Evolutionary conservation across 2,797 vertebrate genomes (phyloP), one percentile per base, ranked within the genome.

Genomic region (Crenichthys baileyi): DNA sequence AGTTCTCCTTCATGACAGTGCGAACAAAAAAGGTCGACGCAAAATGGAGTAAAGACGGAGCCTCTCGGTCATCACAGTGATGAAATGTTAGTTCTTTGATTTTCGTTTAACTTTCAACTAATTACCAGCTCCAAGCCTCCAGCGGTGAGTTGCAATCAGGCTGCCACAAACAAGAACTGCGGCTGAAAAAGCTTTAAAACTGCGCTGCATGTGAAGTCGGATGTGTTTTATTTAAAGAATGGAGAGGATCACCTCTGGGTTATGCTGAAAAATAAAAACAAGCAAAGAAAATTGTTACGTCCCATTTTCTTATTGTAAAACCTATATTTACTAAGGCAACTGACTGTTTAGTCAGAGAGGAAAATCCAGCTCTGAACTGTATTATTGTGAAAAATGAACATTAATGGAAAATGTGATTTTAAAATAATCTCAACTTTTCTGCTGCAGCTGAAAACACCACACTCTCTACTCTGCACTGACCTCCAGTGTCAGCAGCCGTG

Each of bases 401-500:
- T 72, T 53, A 53, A 41, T 65, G 20, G 18, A 7, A 56, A 29
- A 20, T 9, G 48, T 13, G 50, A 22, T 51, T n/a, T 68, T 78
- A 15, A 44, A 50, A 24, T 60, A 68, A 82, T 26, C 2, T 55
- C 48, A 3, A 58, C 44, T 87, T 77, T 80, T 55, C 24, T 70
- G 1, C 75, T 77, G 75, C 82, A 89, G 85, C 20, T 84, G 81
- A 70, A 83, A 65, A 83, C 70, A 73, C 68, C 29, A 83, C 79
- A 79, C 29, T 72, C 63, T 22, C 51, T 31, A 72, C 87, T 83
- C 85, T 39, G 75, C 61, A 74, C 84, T 90, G 89, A 93, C 91
- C 67, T 81, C 89, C 88, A 80, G 90, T 83, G 93, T 83, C 89
- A 80, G 79, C 76, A 41, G 61, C 68, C 22, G n/a, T n/a, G 77